Percentiles rank a stretch among this genome's conserved stretches.
phyloP scores from a whole-genome alignment of 1,140 invertebrate species.

The Lucilia cuprina region DNA sequence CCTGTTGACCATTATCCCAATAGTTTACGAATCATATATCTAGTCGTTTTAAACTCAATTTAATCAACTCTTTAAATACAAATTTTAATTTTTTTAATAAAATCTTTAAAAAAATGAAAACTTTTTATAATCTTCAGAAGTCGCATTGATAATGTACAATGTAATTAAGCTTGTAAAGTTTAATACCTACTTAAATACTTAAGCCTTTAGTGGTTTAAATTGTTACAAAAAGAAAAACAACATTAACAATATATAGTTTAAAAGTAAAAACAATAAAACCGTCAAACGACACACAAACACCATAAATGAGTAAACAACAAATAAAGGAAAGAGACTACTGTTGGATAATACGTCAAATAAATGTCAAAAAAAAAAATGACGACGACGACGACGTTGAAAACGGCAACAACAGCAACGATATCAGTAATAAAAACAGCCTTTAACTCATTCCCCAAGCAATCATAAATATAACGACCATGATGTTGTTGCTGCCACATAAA shows the following conservation, averaged over 20 bases:
- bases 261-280: too few relatives aligned
- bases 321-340: background rate
- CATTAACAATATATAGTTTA: background rate
- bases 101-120: too few relatives aligned
- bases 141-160: too few relatives aligned
- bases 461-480: conserved; percentile 28
- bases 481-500: background rate
- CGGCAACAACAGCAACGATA: background rate
- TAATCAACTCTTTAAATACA: too few relatives aligned
- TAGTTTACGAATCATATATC: too few relatives aligned
- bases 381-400: conserved; percentile 25
- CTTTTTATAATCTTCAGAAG: too few relatives aligned
- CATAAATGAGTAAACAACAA: background rate
- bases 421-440: background rate
- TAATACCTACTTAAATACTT: background rate
- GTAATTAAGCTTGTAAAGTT: background rate
- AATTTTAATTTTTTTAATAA: too few relatives aligned
- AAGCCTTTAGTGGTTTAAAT: background rate
- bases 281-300: too few relatives aligned
- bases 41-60: too few relatives aligned
- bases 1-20: too few relatives aligned
- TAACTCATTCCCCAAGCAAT: conserved; percentile 11
- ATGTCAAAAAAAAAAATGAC: conserved; percentile 39
- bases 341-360: conserved; percentile 38
- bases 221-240: background rate